Base-by-base conservation (phyloP, 2,888 invertebrate species). In the Caenorhabditis sp. region DNA sequence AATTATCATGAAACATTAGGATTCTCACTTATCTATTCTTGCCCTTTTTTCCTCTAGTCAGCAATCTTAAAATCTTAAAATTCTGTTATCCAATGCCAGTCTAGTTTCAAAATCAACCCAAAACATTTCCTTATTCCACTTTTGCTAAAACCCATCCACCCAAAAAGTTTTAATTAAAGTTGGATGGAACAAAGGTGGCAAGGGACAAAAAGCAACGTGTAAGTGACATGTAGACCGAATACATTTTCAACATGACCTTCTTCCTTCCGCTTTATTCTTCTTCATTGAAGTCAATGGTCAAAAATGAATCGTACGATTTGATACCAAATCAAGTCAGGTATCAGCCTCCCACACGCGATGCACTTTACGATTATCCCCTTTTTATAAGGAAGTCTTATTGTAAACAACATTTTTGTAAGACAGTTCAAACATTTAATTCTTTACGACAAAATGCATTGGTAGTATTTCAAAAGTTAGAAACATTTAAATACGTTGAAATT, bases 1-100 rank as follows among this genome's bases (percentile, higher is more conserved):
- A 71, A 71, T 71, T 71, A 64, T 64, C 71, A 44, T 64, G 20
- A 55, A 62, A 62, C 61, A 62, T 37, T 35, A 62, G 47, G n/a
- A n/a, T n/a, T n/a, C n/a, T n/a, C n/a, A n/a, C n/a, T n/a, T n/a
- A n/a, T n/a, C n/a, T n/a, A n/a, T n/a, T n/a, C n/a, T n/a, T n/a
- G n/a, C n/a, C 47, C 22, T 58, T 50, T 32, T 32, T 32, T 32
- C n/a, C n/a, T n/a, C n/a, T n/a, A n/a, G n/a, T n/a, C n/a, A n/a
- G n/a, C n/a, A n/a, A n/a, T n/a, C n/a, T n/a, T n/a, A n/a, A n/a
- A n/a, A n/a, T n/a, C n/a, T n/a, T n/a, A n/a, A n/a, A n/a, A n/a
- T n/a, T n/a, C n/a, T n/a, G n/a, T n/a, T n/a, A n/a, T n/a, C n/a
- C n/a, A n/a, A n/a, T n/a, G n/a, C n/a, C 32, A 32, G 5, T 32